phyloP scores from a whole-genome alignment of 2,888 invertebrate genomes.

The Ophion costatus region DNA sequence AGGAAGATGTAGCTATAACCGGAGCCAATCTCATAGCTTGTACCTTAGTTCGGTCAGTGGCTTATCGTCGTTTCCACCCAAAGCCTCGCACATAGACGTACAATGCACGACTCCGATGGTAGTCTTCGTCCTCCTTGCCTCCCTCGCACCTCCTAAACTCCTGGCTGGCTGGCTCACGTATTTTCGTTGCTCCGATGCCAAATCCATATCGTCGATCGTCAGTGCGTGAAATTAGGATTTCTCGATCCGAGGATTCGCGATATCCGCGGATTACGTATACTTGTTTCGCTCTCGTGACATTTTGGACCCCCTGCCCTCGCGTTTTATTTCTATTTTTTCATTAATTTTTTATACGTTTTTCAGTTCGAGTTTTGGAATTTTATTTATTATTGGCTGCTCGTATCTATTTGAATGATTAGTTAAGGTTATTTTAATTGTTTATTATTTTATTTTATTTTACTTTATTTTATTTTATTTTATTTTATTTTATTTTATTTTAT shows the following conservation, averaged over 20 bases:
- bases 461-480: no score
- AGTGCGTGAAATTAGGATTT: constrained; percentile 63
- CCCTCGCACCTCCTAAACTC: constrained; percentile 9
- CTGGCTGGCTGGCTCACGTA: constrained; percentile 33
- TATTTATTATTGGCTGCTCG: no score
- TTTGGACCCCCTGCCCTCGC: background rate
- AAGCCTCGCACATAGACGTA: constrained; percentile 68
- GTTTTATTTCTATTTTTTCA: constrained; percentile 14
- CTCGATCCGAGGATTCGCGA: constrained; percentile 37
- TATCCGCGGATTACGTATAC: constrained; percentile 6
- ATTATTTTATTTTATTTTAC: no score
- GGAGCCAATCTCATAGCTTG: constrained; percentile 78
- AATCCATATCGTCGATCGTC: constrained; percentile 57
- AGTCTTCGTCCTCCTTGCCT: constrained; percentile 11
- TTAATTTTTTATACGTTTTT: background rate
- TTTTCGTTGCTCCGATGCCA: constrained; percentile 42
- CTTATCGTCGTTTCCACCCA: constrained; percentile 69
- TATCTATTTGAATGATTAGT: no score
- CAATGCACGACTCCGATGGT: constrained; percentile 69
- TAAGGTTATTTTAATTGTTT: no score
- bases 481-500: no score
- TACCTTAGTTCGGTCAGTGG: constrained; percentile 72
- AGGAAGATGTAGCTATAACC: constrained; percentile 81
- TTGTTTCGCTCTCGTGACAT: constrained; percentile 1
- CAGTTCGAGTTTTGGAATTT: no score